Conservation (phyloP, 2,113 vertebrate species). For the Pygoscelis antarcticus region DNA sequence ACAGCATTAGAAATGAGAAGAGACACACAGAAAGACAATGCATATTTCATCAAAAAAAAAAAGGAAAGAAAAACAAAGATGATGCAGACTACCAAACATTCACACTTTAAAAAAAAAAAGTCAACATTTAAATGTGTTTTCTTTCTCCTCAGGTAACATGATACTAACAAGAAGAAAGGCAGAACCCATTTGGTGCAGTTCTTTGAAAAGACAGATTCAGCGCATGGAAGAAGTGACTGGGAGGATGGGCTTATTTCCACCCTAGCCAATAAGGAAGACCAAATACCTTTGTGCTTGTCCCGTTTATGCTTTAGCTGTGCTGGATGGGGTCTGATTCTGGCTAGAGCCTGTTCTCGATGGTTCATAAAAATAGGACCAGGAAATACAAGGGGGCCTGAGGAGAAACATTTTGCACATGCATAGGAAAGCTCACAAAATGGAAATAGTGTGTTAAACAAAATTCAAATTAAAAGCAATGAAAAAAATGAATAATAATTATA, state of each 20-base stretch:
- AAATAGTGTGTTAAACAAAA: conserved; percentile 78
- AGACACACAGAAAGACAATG: background rate
- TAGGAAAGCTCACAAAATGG: conserved; percentile 92
- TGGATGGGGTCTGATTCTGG: conserved; percentile 99
- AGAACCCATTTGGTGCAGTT: conserved; percentile 72
- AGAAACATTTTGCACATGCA: conserved; percentile 99
- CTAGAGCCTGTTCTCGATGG: conserved; percentile 99
- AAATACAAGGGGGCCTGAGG: conserved; percentile 98
- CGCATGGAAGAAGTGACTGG: conserved; percentile 73
- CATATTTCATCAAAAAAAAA: background rate
- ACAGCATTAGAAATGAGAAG: conserved; percentile 6
- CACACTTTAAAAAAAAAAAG: background rate
- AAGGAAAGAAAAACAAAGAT: background rate
- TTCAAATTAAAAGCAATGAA: conserved; percentile 77
- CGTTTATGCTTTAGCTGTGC: conserved; percentile 96
- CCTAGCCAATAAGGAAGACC: conserved; percentile 87
- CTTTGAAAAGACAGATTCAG: conserved; percentile 72
- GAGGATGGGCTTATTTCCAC: conserved; percentile 77
- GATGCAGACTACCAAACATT: background rate
- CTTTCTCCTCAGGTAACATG: conserved; percentile 74
- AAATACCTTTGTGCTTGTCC: conserved; percentile 99
- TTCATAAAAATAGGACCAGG: conserved; percentile 98
- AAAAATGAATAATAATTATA: conserved; percentile 15
- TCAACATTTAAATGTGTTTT: conserved; percentile 34
- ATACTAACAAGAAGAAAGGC: conserved; percentile 60